Percentiles rank a stretch among this genome's conserved stretches.
Evolutionary conservation across 2,888 invertebrate species (phyloP).

Genomic region (Drosophila anomelani): DNA sequence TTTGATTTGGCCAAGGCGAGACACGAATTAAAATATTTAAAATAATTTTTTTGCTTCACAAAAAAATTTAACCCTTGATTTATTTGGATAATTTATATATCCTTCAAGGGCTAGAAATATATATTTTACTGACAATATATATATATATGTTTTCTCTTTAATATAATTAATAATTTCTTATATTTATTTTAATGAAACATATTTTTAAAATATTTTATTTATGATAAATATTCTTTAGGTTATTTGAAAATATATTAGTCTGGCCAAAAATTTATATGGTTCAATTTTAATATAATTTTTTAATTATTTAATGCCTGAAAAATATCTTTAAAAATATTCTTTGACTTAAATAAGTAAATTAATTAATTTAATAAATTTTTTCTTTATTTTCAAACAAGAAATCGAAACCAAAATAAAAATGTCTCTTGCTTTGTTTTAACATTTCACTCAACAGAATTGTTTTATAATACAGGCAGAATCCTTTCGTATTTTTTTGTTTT

Average conservation of each 20-base stretch:
- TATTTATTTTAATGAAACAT: no score
- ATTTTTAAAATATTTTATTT: no score
- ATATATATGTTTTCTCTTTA: background rate
- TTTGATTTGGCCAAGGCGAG: constrained; percentile 41
- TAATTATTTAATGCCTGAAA: no score
- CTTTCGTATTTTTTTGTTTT: constrained; percentile 17
- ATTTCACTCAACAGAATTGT: constrained; percentile 1
- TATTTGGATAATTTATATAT: background rate
- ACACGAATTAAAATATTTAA: constrained; percentile 71
- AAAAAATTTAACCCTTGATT: background rate
- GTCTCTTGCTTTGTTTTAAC: background rate
- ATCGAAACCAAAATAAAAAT: background rate
- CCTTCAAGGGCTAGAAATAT: background rate
- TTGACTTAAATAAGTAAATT: no score
- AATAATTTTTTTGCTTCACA: constrained; percentile 45
- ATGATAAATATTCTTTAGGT: no score
- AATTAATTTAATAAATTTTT: background rate
- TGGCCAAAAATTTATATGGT: no score
- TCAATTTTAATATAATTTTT: no score
- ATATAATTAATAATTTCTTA: background rate
- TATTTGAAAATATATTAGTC: no score
- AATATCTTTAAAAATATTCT: constrained; percentile 36
- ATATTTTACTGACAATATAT: background rate
- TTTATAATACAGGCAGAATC: constrained; percentile 1
- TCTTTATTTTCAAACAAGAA: background rate